Evolutionary conservation across 2,113 vertebrate genomes (phyloP).

Genomic region (Mixornis gularis): DNA sequence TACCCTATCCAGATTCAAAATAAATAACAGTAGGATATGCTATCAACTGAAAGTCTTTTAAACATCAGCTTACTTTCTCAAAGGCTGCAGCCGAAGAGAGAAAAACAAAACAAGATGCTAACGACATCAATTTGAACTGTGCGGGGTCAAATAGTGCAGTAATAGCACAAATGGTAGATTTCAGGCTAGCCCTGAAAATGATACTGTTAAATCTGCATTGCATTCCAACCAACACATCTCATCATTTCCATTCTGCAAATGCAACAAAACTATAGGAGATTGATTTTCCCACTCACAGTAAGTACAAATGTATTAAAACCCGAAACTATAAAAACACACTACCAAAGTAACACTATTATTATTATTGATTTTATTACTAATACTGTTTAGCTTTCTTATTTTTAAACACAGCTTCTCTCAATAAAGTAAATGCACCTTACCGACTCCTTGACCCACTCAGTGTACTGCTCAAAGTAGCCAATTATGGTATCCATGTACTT

Average conservation of each 20-base stretch:
- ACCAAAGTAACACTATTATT: background rate
- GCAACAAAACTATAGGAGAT: background rate
- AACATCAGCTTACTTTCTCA: background rate
- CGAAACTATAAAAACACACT: background rate
- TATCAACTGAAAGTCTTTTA: background rate
- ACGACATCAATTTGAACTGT: background rate
- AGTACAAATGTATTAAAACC: background rate
- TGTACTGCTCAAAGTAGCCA: conserved; percentile 85
- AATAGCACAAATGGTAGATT: background rate
- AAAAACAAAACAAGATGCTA: background rate
- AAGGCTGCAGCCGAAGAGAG: background rate
- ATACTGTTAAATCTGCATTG: background rate
- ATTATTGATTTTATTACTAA: background rate
- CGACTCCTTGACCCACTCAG: conserved; percentile 83
- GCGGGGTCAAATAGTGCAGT: background rate
- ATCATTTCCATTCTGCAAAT: background rate
- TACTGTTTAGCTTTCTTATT: background rate
- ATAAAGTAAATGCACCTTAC: conserved; percentile 71
- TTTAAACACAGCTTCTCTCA: background rate
- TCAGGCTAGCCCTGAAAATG: background rate
- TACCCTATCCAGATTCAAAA: background rate
- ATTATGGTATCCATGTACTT: conserved; percentile 79
- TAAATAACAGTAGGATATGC: background rate
- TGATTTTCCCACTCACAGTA: background rate
- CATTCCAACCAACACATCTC: background rate